Percentiles rank a stretch among this genome's conserved stretches.
These are phyloP conservation scores for Tolmerus cingulatus DNA, from an alignment of 2,888 invertebrate species.

Conservation along the genomic window DNA sequence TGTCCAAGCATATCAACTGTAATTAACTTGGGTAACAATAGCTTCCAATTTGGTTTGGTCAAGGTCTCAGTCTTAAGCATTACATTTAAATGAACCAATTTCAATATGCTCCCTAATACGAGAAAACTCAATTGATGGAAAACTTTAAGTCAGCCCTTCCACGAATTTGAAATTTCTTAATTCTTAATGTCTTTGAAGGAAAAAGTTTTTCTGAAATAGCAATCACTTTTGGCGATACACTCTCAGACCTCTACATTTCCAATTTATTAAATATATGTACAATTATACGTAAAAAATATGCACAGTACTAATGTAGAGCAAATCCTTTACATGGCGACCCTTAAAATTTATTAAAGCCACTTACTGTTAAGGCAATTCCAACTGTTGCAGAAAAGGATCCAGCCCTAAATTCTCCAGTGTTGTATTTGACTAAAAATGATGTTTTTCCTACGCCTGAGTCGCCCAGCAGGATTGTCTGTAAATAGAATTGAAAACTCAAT, in stretches of 20 bases:
- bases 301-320: background rate
- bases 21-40: background rate
- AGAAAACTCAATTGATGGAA: background rate
- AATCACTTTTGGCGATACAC: background rate
- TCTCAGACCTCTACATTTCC: background rate
- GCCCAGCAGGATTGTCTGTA: conserved; percentile 89
- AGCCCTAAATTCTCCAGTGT: conserved; percentile 88
- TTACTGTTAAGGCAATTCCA: conserved; percentile 94
- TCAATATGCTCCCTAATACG: background rate
- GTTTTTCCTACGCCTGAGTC: conserved; percentile 95
- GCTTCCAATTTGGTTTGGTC: background rate
- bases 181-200: background rate
- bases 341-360: conserved; percentile 57
- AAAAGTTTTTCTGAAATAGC: background rate
- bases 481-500: background rate
- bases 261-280: background rate
- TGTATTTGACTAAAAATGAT: conserved; percentile 90
- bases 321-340: background rate
- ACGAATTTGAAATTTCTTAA: background rate
- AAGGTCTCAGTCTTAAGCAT: background rate
- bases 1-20: background rate
- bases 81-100: background rate
- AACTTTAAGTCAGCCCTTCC: background rate
- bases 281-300: background rate
- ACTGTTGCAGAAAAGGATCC: conserved; percentile 95